phyloP scores from a whole-genome alignment of 2,797 vertebrate species.

The Rhinophrynus dorsalis region DNA sequence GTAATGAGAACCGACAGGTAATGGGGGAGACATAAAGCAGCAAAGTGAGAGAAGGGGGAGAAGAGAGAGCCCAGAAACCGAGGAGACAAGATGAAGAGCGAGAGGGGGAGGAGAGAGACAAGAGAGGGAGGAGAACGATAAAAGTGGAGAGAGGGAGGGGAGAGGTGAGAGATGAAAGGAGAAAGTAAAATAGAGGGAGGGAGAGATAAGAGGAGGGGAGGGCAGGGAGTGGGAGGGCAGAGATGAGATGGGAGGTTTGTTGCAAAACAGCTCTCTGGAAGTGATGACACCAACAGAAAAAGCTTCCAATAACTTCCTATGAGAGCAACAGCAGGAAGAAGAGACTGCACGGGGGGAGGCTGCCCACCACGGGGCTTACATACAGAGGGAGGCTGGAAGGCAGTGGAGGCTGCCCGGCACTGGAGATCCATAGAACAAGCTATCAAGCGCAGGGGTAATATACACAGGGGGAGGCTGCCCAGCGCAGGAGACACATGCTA shows the following conservation, averaged over 20 bases:
- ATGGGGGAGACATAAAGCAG: background rate
- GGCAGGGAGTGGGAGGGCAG: conserved; percentile 22
- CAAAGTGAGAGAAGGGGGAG: background rate
- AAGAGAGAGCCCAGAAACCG: background rate
- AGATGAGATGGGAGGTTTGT: conserved; percentile 41
- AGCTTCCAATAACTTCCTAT: conserved; percentile 45
- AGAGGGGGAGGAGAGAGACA: conserved; percentile 5
- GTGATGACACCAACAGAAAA: conserved; percentile 49
- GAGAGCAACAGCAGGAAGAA: conserved; percentile 13
- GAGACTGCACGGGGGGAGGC: conserved; percentile 1
- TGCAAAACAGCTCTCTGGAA: conserved; percentile 44
- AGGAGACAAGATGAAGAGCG: background rate
- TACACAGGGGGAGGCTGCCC: background rate
- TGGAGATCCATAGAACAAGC: background rate
- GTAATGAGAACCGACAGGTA: background rate
- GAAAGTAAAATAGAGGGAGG: background rate
- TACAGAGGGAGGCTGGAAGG: background rate
- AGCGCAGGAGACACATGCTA: background rate
- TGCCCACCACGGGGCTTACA: background rate
- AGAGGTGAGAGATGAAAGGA: background rate
- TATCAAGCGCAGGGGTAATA: too few species aligned
- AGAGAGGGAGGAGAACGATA: background rate
- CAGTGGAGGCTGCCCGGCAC: too few species aligned
- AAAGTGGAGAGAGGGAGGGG: background rate
- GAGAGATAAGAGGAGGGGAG: conserved; percentile 15